Evolutionary conservation across 2,888 invertebrate genomes (phyloP).

Genomic region (Folsomia manolachei): DNA sequence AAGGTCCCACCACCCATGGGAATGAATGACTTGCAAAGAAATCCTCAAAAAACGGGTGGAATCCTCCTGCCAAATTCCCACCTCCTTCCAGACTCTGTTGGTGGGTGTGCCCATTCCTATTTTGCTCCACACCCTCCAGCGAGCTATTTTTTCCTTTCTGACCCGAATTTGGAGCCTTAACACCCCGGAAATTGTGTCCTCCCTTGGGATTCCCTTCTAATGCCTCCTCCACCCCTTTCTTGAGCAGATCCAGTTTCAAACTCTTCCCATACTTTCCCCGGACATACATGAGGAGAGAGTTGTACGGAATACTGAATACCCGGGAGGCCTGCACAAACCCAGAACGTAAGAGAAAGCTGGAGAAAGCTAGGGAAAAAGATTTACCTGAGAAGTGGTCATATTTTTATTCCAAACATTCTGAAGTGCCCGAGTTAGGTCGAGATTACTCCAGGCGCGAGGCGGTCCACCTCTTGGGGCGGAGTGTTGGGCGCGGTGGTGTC

Average conservation of each 20-base stretch:
- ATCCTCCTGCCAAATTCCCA: too few species aligned
- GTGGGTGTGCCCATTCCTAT: too few species aligned
- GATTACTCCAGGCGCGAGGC: conserved; percentile 88
- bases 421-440: conserved; percentile 82
- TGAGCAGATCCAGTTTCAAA: conserved; percentile 78
- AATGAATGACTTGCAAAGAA: too few species aligned
- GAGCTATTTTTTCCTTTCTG: too few species aligned
- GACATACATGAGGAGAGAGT: conserved; percentile 86
- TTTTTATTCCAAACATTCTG: conserved; percentile 95
- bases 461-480: conserved; percentile 64
- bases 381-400: conserved; percentile 74
- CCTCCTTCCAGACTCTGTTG: too few species aligned
- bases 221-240: conserved; percentile 63
- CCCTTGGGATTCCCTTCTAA: conserved; percentile 41
- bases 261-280: conserved; percentile 91
- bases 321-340: conserved; percentile 69
- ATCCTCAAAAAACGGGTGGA: too few species aligned
- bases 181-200: too few species aligned
- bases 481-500: conserved; percentile 82
- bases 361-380: background rate
- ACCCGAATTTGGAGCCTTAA: too few species aligned
- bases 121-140: too few species aligned
- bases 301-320: conserved; percentile 90
- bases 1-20: too few species aligned
- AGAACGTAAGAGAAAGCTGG: background rate